These are phyloP conservation scores for Acanthis flammea DNA, from an alignment of 2,797 vertebrate genomes.

Conservation along the genomic window DNA sequence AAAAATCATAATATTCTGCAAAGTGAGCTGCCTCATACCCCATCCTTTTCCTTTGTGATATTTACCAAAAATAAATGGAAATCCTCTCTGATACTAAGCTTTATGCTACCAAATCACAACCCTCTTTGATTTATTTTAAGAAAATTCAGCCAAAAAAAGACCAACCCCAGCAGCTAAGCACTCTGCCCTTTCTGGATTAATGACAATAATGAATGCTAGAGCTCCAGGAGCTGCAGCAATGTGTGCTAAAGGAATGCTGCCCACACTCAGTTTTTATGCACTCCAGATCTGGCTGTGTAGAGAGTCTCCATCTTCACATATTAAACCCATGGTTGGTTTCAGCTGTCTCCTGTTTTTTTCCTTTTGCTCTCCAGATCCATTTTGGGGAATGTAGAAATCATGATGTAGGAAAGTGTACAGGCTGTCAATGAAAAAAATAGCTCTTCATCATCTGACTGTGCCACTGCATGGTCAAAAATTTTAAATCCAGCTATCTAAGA, in stretches of 20 bases:
- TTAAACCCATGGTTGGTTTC: neutral
- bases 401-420: neutral
- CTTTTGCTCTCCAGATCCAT: neutral
- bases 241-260: neutral
- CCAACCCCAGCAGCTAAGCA: neutral
- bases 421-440: neutral
- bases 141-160: neutral
- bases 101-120: slow-evolving; percentile 18
- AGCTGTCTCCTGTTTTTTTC: neutral
- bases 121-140: slow-evolving; percentile 46
- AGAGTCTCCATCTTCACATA: neutral
- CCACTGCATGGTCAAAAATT: neutral
- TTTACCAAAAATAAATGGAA: slow-evolving; percentile 50
- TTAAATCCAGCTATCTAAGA: neutral
- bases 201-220: neutral
- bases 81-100: slow-evolving; percentile 20
- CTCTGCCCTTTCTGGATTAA: slow-evolving; percentile 17
- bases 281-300: neutral
- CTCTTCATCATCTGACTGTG: neutral
- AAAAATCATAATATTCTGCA: slow-evolving; percentile 15
- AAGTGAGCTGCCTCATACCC: neutral
- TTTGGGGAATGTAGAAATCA: neutral
- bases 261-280: neutral
- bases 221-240: neutral
- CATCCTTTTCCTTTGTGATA: neutral